A percentile compares a stretch with the other conserved stretches of the same genome.
Evolutionary conservation across 2,888 invertebrate species (phyloP).

Genomic region (Amphipyra berbera): DNA sequence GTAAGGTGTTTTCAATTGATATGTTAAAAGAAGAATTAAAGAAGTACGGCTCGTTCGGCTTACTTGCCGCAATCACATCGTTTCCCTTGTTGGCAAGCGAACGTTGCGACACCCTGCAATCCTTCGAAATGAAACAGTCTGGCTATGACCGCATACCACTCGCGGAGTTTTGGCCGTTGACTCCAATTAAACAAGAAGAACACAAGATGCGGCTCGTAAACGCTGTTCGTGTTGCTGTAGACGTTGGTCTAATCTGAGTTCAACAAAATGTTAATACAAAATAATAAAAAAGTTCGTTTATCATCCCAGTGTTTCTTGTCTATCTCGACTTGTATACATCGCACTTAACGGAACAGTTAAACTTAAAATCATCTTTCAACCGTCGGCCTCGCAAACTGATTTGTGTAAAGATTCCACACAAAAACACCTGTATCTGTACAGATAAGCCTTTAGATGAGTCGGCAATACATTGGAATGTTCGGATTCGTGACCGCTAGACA

Average conservation of each 20-base stretch:
- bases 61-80: slow-evolving; percentile 66
- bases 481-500: slow-evolving; percentile 78
- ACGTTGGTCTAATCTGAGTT: slow-evolving; percentile 68
- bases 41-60: slow-evolving; percentile 69
- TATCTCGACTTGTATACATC: slow-evolving; percentile 48
- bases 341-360: slow-evolving; percentile 61
- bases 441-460: slow-evolving; percentile 78
- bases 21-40: slow-evolving; percentile 68
- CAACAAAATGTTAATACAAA: slow-evolving; percentile 14
- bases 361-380: slow-evolving; percentile 62
- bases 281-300: slow-evolving; percentile 39
- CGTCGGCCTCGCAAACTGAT: slow-evolving; percentile 65
- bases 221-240: slow-evolving; percentile 69
- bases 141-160: slow-evolving; percentile 68
- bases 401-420: slow-evolving; percentile 73
- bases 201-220: slow-evolving; percentile 68
- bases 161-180: slow-evolving; percentile 70
- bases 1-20: slow-evolving; percentile 62
- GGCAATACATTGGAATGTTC: slow-evolving; percentile 78
- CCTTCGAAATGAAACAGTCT: slow-evolving; percentile 54
- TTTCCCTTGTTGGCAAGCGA: slow-evolving; percentile 69
- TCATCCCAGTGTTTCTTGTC: slow-evolving; percentile 32
- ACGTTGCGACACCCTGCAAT: slow-evolving; percentile 64
- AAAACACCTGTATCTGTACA: slow-evolving; percentile 78
- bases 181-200: slow-evolving; percentile 62